Percentiles rank a stretch among this genome's conserved stretches.
phyloP scores from a whole-genome alignment of 2,113 vertebrate genomes.

The Pomatorhinus ruficollis region DNA sequence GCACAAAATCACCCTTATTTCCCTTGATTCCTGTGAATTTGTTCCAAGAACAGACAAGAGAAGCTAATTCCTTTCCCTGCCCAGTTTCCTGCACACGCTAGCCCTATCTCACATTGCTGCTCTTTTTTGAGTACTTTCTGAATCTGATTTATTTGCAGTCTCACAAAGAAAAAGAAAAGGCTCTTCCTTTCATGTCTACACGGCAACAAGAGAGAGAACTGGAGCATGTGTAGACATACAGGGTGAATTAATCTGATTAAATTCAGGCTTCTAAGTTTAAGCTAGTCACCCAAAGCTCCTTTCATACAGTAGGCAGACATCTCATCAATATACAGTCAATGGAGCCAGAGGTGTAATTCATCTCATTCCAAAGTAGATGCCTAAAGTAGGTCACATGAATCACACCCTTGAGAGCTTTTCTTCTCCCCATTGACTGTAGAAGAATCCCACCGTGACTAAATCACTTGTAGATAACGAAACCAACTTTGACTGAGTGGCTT shows the following conservation, averaged over 20 bases:
- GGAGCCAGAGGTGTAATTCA: conserved; percentile 47
- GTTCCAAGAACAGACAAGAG: not conserved
- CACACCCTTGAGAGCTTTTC: not conserved
- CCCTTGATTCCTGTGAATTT: conserved; percentile 3
- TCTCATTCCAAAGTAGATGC: conserved; percentile 32
- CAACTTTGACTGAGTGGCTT: not conserved
- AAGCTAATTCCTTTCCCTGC: not conserved
- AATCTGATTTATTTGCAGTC: conserved; percentile 5
- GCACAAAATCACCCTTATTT: conserved; percentile 5
- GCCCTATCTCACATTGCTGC: not conserved
- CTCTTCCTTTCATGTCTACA: not conserved
- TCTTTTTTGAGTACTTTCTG: not conserved
- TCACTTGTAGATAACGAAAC: not conserved
- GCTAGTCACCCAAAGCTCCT: conserved; percentile 48
- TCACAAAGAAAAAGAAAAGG: not conserved
- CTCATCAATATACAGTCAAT: conserved; percentile 63
- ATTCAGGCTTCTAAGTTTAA: conserved; percentile 43
- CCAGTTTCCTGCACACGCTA: not conserved
- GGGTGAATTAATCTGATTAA: conserved; percentile 44
- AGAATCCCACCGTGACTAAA: not conserved
- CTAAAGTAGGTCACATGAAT: conserved; percentile 47
- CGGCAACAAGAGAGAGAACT: not conserved
- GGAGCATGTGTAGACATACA: not conserved
- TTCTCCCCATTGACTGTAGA: not conserved
- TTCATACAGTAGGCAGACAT: conserved; percentile 15